Base-by-base conservation (phyloP, 2,888 invertebrate species). In the Antitype chi region DNA sequence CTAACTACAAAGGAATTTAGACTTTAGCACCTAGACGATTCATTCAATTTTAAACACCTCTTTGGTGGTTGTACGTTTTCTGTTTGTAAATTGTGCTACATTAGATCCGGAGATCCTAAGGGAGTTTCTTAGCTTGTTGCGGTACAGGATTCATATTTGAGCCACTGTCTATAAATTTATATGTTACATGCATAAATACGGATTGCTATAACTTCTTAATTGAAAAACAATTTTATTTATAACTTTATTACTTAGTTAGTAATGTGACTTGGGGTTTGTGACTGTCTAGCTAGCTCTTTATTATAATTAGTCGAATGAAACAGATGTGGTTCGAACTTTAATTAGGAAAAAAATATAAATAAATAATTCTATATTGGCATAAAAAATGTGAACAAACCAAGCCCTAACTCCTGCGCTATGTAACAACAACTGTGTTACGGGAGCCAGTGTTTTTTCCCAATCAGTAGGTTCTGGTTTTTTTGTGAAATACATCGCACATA, bases 51-150 rank as follows among this genome's bases (percentile, higher is more conserved):
- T 66, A 70, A 57, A 77, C 66, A 32, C 62, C 43, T 67, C 67
- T 69, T 59, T 76, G 9, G 57, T 28, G 49, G 32, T 23, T 17
- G 53, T 72, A 70, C 70, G 88, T 80, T 87, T 86, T 88, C 82
- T 78, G 80, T 90, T 87, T 81, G 75, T n/a, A 76, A 84, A 85
- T 86, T 87, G 87, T 88, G 87, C 87, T 91, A 93, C 92, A 93
- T 93, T 93, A 92, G 91, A 93, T 93, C 90, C 90, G 90, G 91
- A 93, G 95, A 95, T 96, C 96, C 96, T 95, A 85, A 94, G 96
- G 96, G 96, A 96, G 95, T 95, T 95, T 95, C 96, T 96, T 95
- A 94, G 94, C 94, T 95, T 95, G 95, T 95, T 96, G 94, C 92
- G 95, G 95, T 93, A 91, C 94, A 90, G 94, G 94, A 95, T 95